Conservation (phyloP, 2,888 invertebrate genomes). For the Pheosia gnoma region DNA sequence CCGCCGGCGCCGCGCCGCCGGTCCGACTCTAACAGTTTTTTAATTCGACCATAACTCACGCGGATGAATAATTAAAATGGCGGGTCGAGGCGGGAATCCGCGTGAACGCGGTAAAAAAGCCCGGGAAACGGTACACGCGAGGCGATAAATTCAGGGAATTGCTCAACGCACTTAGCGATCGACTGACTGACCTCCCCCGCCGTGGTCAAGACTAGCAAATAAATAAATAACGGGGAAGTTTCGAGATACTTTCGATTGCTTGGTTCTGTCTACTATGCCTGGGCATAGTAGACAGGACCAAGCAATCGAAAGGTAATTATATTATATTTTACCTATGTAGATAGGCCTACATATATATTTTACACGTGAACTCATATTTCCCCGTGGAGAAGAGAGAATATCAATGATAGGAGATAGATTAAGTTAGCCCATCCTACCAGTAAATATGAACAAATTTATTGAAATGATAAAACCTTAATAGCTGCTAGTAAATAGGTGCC, state of each 20-base stretch:
- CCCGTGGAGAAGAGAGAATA: no score
- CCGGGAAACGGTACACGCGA: slow-evolving; percentile 56
- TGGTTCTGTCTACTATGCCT: background rate
- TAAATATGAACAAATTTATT: no score
- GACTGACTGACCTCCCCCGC: slow-evolving; percentile 47
- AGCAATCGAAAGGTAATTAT: no score
- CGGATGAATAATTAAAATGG: slow-evolving; percentile 84
- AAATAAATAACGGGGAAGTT: slow-evolving; percentile 31
- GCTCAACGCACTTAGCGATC: slow-evolving; percentile 78
- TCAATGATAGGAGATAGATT: no score
- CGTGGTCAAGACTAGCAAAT: slow-evolving; percentile 49
- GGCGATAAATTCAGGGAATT: slow-evolving; percentile 77
- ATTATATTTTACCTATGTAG: no score
- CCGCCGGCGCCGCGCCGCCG: slow-evolving; percentile 71
- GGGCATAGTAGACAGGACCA: background rate
- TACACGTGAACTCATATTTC: no score
- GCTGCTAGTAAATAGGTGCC: no score
- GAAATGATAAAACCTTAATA: no score
- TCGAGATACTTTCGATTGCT: slow-evolving; percentile 6
- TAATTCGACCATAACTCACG: slow-evolving; percentile 85
- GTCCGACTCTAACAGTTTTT: slow-evolving; percentile 84
- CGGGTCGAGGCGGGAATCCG: slow-evolving; percentile 71
- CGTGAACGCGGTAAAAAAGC: slow-evolving; percentile 74
- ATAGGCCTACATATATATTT: no score
- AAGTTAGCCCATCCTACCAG: no score